Conservation (phyloP, 2,113 vertebrate genomes). For the Marcusenius ussheri region DNA sequence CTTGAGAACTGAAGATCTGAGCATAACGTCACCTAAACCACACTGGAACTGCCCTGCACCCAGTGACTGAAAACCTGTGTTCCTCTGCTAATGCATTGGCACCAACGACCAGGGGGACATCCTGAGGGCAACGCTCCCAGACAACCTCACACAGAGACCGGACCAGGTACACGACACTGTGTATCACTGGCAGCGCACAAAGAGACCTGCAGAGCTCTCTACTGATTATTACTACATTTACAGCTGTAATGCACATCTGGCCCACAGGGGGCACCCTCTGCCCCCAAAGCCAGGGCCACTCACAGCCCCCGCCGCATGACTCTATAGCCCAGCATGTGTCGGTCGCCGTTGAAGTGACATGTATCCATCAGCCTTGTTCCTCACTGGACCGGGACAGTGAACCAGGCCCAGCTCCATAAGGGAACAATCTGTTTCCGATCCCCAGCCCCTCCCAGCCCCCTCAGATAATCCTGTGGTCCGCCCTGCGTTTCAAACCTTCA, state of each 20-base stretch:
- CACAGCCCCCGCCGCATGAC: neutral
- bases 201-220: neutral
- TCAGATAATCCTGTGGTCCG: neutral
- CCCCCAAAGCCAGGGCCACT: neutral
- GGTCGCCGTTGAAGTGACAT: neutral
- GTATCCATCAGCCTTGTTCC: neutral
- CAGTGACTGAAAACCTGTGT: neutral
- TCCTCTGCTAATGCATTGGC: neutral
- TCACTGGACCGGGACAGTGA: neutral
- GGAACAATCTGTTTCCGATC: neutral
- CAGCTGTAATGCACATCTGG: neutral
- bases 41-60: neutral
- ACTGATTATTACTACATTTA: neutral
- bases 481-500: neutral
- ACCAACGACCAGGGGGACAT: neutral
- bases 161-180: neutral
- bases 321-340: neutral
- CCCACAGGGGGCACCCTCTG: neutral
- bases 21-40: neutral
- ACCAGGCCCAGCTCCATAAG: neutral
- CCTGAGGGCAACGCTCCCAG: neutral
- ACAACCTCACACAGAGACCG: neutral
- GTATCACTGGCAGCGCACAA: neutral
- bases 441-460: neutral
- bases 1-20: neutral